phyloP scores from a whole-genome alignment of 2,113 vertebrate species.

The Boulengeromyrus knoepffleri region DNA sequence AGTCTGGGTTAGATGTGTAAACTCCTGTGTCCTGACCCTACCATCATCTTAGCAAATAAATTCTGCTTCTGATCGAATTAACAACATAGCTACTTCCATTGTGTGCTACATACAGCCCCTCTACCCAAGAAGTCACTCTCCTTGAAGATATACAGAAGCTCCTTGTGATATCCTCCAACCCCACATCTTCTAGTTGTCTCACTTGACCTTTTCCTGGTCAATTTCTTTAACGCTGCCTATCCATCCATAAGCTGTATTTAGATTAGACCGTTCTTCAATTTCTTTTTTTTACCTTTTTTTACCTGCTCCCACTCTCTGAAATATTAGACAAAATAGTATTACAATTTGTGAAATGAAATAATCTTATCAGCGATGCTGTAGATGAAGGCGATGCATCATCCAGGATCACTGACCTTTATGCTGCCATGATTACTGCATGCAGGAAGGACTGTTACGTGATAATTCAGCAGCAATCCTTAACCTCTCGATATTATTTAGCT shows the following conservation, averaged over 20 bases:
- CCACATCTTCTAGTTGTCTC: conserved; percentile 23
- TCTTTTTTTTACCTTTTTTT: background rate
- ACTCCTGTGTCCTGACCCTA: background rate
- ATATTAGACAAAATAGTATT: background rate
- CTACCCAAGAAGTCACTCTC: background rate
- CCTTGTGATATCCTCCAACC: conserved; percentile 13
- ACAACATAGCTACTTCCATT: background rate
- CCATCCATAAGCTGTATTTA: conserved; percentile 15
- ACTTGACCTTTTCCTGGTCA: conserved; percentile 36
- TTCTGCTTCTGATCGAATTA: background rate
- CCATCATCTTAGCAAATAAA: background rate
- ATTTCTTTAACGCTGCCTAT: background rate
- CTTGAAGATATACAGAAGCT: conserved; percentile 8
- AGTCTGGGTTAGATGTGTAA: background rate
- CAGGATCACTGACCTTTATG: conserved; percentile 10
- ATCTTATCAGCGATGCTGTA: conserved; percentile 6
- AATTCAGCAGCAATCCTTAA: background rate
- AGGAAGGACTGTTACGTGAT: background rate
- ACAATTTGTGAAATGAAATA: conserved; percentile 17
- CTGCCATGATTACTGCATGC: background rate
- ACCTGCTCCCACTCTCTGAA: background rate
- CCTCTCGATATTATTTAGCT: background rate
- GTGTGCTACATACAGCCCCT: conserved; percentile 6
- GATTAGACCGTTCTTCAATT: background rate
- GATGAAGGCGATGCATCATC: conserved; percentile 19